Base-by-base conservation (phyloP, 2,888 invertebrate genomes). In the Callinectes sapidus region DNA sequence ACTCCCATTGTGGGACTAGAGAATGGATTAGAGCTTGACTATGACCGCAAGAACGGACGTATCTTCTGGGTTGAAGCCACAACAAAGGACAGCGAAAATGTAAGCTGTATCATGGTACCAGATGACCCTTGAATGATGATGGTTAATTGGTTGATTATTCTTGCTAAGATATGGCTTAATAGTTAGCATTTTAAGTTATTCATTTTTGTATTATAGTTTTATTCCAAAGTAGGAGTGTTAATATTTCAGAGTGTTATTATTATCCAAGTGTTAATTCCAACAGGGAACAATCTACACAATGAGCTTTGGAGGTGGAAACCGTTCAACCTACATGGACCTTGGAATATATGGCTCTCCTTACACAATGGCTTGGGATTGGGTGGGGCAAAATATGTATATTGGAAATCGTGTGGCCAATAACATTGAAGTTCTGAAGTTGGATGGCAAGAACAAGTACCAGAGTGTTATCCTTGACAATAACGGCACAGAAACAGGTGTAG, bases 341-440 rank as follows among this genome's bases (percentile, higher is more conserved):
- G 98, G 99, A n/a, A 97, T 99, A 89, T 97, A 98, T 14, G 98
- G 99, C 0, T 97, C 98, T 0, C 98, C 99, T 0, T 98, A 98
- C 66, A 97, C 98, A 0, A 97, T 99, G 81, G 99, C 99, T 0
- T 98, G 99, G 95, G 99, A 99, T 95, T 99, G 99, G 99, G 96
- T 99, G 39, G 99, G 99, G 5, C 96, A 99, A 91, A 99, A 99
- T 96, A 96, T 99, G 66, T 99, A 98, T 95, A 97, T 99, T 95
- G 98, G 98, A 48, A 99, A 99, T 95, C 97, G 97, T 71, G 96
- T 97, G 2, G 98, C 98, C 1, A 98, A 98, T 91, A 99, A 98
- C 95, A 98, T 99, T 94, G 99, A 99, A 96, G 97, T 98, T 1
- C 97, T 99, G 0, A 97, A 97, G 95, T 97, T 98, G 2, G 93